Conservation (phyloP, 2,797 vertebrate species). For the Cirrhinus molitorella region DNA sequence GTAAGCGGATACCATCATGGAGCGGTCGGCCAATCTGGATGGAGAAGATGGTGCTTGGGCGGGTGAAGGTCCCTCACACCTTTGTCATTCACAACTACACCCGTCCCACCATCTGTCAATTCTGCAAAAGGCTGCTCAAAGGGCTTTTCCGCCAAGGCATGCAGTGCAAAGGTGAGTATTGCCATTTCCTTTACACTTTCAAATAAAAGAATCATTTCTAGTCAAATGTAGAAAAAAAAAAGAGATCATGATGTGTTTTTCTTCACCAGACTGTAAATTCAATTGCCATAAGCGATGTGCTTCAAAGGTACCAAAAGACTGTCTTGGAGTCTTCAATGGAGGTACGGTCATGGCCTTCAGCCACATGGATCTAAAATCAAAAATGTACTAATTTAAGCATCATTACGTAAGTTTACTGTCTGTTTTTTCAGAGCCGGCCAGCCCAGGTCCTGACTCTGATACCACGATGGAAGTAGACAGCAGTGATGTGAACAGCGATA, state of each 20-base stretch:
- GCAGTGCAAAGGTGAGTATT: constrained; percentile 92
- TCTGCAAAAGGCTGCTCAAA: constrained; percentile 95
- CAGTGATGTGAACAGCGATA: constrained; percentile 86
- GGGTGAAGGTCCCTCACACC: constrained; percentile 96
- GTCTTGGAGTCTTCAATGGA: constrained; percentile 95
- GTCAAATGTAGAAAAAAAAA: background rate
- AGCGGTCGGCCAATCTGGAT: constrained; percentile 98
- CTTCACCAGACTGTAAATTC: constrained; percentile 91
- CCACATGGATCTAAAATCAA: background rate
- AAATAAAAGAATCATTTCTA: background rate
- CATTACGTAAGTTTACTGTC: background rate
- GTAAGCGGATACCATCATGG: constrained; percentile 96
- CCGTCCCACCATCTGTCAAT: constrained; percentile 96
- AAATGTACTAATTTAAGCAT: background rate
- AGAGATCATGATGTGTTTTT: background rate
- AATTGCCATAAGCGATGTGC: constrained; percentile 98
- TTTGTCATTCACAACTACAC: constrained; percentile 97
- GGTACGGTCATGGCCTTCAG: constrained; percentile 73
- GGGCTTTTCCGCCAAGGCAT: constrained; percentile 97
- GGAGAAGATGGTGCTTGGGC: constrained; percentile 97
- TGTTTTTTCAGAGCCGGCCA: constrained; percentile 85
- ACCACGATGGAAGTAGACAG: constrained; percentile 96
- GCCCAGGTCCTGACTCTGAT: constrained; percentile 90
- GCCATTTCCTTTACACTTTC: background rate
- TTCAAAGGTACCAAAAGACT: constrained; percentile 96